Percentiles rank a stretch among this genome's conserved stretches.
Evolutionary conservation across 2,113 vertebrate species (phyloP).

Genomic region (Oncorhynchus clarkii): DNA sequence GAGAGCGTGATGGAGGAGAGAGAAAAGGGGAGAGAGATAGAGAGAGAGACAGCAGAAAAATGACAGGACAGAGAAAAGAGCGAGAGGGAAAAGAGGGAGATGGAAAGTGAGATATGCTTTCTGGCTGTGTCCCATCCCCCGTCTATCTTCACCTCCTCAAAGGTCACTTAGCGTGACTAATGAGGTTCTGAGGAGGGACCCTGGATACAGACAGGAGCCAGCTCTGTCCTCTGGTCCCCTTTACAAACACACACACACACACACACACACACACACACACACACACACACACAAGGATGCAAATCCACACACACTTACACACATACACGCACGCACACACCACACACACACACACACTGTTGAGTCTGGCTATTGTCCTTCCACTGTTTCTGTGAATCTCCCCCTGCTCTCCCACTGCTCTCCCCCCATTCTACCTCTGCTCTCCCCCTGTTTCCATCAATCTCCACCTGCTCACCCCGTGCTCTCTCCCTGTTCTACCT

Average conservation of each 20-base stretch:
- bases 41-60: no score
- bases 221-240: constrained; percentile 41
- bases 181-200: constrained; percentile 69
- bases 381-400: no score
- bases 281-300: background rate
- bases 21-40: background rate
- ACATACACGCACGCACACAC: background rate
- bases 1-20: background rate
- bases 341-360: background rate
- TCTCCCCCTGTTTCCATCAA: no score
- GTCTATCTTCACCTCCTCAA: constrained; percentile 69
- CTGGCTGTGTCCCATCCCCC: constrained; percentile 49
- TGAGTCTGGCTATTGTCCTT: no score
- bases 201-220: constrained; percentile 23
- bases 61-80: background rate
- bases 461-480: no score
- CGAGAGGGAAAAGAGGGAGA: constrained; percentile 30
- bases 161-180: constrained; percentile 75
- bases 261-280: constrained; percentile 10
- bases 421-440: no score
- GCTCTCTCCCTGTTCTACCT: no score
- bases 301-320: background rate
- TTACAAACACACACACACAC: constrained; percentile 11
- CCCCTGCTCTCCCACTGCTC: no score
- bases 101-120: constrained; percentile 35